These are phyloP conservation scores for Pseudomugil gertrudae DNA, from an alignment of 2,797 vertebrate species.

Conservation along the genomic window DNA sequence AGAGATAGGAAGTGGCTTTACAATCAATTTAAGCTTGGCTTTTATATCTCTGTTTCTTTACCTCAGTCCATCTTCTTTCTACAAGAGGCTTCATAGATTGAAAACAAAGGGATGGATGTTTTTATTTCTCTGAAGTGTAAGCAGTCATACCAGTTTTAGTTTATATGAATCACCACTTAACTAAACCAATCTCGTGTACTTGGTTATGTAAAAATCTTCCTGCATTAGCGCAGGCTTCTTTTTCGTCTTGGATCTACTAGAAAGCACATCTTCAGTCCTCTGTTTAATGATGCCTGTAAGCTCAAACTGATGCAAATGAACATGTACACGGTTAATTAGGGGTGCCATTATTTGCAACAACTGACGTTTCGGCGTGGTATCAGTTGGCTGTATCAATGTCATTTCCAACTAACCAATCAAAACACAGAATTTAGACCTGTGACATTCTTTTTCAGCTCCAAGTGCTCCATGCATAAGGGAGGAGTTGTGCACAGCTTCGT, in stretches of 20 bases:
- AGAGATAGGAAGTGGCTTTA: conserved; percentile 59
- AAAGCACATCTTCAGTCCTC: conserved; percentile 45
- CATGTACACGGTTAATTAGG: conserved; percentile 37
- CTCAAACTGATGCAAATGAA: conserved; percentile 34
- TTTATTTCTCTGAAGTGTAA: neutral
- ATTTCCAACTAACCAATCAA: conserved; percentile 10
- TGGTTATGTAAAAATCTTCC: conserved; percentile 23
- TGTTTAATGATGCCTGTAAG: conserved; percentile 45
- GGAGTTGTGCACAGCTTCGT: conserved; percentile 96
- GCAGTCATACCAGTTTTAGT: neutral
- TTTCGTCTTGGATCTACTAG: conserved; percentile 51
- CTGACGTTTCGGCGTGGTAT: conserved; percentile 11
- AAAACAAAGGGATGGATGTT: conserved; percentile 12
- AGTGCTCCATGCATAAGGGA: conserved; percentile 93
- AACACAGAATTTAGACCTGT: neutral
- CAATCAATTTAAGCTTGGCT: conserved; percentile 54
- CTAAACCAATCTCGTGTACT: conserved; percentile 22
- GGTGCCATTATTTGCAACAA: conserved; percentile 12
- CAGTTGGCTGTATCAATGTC: neutral
- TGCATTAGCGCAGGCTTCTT: conserved; percentile 25
- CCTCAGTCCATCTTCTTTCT: conserved; percentile 12
- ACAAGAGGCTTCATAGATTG: neutral
- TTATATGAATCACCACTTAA: conserved; percentile 9
- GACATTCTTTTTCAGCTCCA: conserved; percentile 83
- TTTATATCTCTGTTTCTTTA: conserved; percentile 57